phyloP scores from a whole-genome alignment of 64 coral and sea anemone species.

The Trachythela sp. region DNA sequence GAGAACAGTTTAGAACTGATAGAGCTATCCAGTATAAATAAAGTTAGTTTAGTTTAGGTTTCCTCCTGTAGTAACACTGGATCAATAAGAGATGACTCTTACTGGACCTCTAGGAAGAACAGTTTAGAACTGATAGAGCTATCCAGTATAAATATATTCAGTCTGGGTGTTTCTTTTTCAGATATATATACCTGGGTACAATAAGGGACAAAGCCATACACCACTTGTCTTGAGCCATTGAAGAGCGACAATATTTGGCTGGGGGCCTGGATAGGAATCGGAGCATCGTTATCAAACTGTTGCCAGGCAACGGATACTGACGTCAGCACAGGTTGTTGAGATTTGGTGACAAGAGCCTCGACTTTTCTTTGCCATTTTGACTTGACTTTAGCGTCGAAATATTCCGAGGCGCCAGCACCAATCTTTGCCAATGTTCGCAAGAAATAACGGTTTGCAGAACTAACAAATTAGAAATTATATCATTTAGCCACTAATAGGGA shows the following conservation, averaged over 20 bases:
- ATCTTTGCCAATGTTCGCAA: slow-evolving; percentile 63
- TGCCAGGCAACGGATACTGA: slow-evolving; percentile 93
- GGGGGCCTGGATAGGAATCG: slow-evolving; percentile 68
- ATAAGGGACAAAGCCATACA: slow-evolving; percentile 85
- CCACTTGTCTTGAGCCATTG: slow-evolving; percentile 84
- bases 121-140: no score
- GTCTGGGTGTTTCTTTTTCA: background rate
- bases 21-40: no score
- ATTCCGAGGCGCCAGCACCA: slow-evolving; percentile 78
- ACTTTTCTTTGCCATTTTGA: slow-evolving; percentile 97
- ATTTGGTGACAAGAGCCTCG: slow-evolving; percentile 61
- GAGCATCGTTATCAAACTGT: slow-evolving; percentile 69
- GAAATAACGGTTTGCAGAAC: slow-evolving; percentile 74
- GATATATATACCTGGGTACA: slow-evolving; percentile 79
- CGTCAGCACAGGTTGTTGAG: slow-evolving; percentile 78
- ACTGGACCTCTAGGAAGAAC: no score
- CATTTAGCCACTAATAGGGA: no score
- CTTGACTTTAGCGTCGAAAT: slow-evolving; percentile 79
- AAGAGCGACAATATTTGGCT: slow-evolving; percentile 77
- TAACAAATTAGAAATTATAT: no score
- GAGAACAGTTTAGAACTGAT: no score
- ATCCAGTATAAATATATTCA: no score
- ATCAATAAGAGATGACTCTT: no score
- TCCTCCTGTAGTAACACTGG: no score
- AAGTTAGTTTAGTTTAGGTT: no score